These are phyloP conservation scores for Panzeria rudis DNA, from an alignment of 2,888 invertebrate species.

Conservation along the genomic window DNA sequence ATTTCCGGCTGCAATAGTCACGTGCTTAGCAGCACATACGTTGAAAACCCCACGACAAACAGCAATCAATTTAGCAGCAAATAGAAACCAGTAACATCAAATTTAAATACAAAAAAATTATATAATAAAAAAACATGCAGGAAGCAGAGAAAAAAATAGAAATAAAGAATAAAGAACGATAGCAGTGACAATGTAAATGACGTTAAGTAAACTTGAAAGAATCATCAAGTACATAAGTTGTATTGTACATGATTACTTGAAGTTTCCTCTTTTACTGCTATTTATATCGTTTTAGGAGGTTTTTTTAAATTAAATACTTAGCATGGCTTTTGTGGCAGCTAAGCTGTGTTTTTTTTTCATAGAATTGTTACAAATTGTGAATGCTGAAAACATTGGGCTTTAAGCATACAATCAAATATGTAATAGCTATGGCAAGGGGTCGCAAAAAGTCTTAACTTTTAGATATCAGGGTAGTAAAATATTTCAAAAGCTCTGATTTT, in stretches of 20 bases:
- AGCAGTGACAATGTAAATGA: conserved; percentile 29
- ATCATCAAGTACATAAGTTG: conserved; percentile 39
- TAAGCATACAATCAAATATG: no score
- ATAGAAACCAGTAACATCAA: conserved; percentile 16
- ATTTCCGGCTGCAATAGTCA: conserved; percentile 65
- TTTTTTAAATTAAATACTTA: not conserved
- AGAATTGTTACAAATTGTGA: no score
- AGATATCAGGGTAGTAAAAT: no score
- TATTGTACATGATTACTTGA: conserved; percentile 38
- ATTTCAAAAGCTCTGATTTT: no score
- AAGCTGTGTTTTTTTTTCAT: no score
- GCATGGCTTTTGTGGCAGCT: not conserved
- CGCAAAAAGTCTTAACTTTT: no score
- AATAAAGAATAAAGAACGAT: not conserved
- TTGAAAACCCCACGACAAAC: conserved; percentile 51
- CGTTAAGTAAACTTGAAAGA: conserved; percentile 48
- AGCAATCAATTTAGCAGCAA: conserved; percentile 67
- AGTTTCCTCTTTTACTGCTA: not conserved
- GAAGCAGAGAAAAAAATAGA: not conserved
- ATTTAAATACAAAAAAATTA: conserved; percentile 3
- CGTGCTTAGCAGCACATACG: conserved; percentile 55
- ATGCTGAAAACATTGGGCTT: no score
- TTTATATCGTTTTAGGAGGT: not conserved
- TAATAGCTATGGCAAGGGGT: no score
- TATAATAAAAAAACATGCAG: not conserved